Conservation (phyloP, 2,797 vertebrate genomes). For the Spheniscus humboldti region DNA sequence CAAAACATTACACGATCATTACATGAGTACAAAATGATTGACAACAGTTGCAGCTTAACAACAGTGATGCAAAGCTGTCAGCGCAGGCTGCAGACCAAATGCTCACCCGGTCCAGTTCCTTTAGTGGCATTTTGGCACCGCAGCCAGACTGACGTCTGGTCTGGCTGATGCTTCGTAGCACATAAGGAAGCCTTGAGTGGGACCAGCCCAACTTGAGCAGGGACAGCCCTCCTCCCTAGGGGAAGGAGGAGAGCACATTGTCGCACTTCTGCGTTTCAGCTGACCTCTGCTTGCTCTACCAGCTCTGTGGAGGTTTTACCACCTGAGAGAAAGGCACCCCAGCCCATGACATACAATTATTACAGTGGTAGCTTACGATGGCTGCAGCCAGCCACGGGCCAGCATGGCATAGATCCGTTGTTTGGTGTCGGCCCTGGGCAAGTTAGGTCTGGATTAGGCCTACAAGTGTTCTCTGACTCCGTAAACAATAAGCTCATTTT, state of each 20-base stretch:
- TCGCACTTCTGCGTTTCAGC: neutral
- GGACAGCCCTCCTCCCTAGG: neutral
- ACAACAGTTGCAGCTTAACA: neutral
- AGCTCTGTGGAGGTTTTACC: neutral
- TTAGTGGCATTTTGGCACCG: neutral
- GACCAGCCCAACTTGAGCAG: neutral
- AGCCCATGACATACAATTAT: neutral
- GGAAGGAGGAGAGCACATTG: neutral
- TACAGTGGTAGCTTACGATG: neutral
- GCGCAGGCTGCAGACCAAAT: neutral
- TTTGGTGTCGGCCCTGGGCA: neutral
- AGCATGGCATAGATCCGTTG: rapidly evolving
- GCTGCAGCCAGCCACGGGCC: neutral
- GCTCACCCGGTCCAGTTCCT: neutral
- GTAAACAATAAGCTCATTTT: neutral
- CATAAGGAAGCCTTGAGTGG: neutral
- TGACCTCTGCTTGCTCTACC: neutral
- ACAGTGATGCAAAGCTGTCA: neutral
- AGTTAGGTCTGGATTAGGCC: neutral
- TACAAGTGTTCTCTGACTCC: neutral
- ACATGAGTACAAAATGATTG: neutral
- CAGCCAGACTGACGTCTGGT: neutral
- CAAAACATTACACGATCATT: neutral
- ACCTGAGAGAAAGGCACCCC: neutral
- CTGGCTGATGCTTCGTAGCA: neutral